phyloP scores from a whole-genome alignment of 2,797 vertebrate species.

The Artibeus lituratus region DNA sequence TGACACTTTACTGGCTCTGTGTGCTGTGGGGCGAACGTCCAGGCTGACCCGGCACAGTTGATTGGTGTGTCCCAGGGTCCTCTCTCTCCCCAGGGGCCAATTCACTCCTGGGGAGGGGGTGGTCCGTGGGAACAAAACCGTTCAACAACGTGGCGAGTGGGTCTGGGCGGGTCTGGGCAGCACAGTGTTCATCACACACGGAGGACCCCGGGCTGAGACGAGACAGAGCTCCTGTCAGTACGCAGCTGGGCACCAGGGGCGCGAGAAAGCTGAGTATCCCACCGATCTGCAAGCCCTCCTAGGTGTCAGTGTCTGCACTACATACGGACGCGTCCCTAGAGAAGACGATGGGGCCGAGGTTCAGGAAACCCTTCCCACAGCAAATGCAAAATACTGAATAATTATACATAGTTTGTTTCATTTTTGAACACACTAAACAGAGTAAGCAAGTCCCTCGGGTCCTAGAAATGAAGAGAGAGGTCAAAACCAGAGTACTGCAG shows the following conservation, averaged over 20 bases:
- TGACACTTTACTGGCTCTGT: neutral
- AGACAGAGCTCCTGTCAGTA: neutral
- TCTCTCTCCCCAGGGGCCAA: neutral
- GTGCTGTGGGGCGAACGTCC: neutral
- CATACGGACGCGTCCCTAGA: neutral
- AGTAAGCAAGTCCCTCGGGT: neutral
- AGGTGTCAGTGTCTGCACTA: neutral
- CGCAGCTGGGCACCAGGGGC: neutral
- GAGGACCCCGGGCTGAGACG: neutral
- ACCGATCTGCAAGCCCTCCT: neutral
- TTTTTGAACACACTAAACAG: neutral
- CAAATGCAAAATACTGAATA: neutral
- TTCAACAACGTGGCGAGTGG: conserved; percentile 39
- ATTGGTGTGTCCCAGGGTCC: neutral
- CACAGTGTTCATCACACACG: neutral
- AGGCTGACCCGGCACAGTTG: neutral
- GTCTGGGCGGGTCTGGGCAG: neutral
- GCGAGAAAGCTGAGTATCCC: neutral
- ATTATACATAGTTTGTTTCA: too few relatives aligned
- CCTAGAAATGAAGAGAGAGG: neutral
- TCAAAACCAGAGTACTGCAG: neutral
- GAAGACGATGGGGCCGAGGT: neutral
- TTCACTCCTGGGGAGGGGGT: neutral
- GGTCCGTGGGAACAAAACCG: conserved; percentile 34
- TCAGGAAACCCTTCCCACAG: neutral